A percentile compares a stretch with the other conserved stretches of the same genome.
Conservation (phyloP, 2,888 invertebrate genomes). For the Ethmia dodecea region DNA sequence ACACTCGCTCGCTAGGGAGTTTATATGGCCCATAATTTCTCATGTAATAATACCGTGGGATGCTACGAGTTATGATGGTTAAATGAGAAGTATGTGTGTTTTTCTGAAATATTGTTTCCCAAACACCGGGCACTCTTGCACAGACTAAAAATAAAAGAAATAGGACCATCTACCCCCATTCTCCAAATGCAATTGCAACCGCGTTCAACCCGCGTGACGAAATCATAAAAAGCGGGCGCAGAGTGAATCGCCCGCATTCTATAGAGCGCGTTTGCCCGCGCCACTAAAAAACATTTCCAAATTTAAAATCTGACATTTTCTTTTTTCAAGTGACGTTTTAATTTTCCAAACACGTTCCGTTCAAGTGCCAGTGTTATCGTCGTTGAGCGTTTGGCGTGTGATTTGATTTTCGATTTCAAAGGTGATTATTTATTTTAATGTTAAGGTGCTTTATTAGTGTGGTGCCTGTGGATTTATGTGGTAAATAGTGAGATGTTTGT, state of each 20-base stretch:
- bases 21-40: too few species aligned
- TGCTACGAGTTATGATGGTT: too few species aligned
- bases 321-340: slow-evolving; percentile 28
- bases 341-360: slow-evolving; percentile 61
- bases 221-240: slow-evolving; percentile 64
- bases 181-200: slow-evolving; percentile 37
- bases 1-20: too few species aligned
- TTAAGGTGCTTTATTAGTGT: slow-evolving; percentile 24
- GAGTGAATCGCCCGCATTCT: slow-evolving; percentile 44
- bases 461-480: slow-evolving; percentile 27
- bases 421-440: slow-evolving; percentile 40
- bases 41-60: too few species aligned
- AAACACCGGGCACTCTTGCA: too few species aligned
- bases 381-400: slow-evolving; percentile 71
- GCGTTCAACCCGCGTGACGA: slow-evolving; percentile 62
- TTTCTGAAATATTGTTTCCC: too few species aligned
- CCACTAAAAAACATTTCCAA: slow-evolving; percentile 22
- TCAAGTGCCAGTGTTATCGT: slow-evolving; percentile 66
- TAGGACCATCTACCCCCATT: slow-evolving; percentile 20
- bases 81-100: too few species aligned
- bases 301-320: slow-evolving; percentile 17
- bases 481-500: too few species aligned
- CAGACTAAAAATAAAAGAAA: too few species aligned
- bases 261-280: slow-evolving; percentile 47
- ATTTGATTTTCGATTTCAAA: slow-evolving; percentile 67